A percentile compares a stretch with the other conserved stretches of the same genome.
These are phyloP conservation scores for Chaetops frenatus DNA, from an alignment of 2,113 vertebrate species.

Conservation along the genomic window DNA sequence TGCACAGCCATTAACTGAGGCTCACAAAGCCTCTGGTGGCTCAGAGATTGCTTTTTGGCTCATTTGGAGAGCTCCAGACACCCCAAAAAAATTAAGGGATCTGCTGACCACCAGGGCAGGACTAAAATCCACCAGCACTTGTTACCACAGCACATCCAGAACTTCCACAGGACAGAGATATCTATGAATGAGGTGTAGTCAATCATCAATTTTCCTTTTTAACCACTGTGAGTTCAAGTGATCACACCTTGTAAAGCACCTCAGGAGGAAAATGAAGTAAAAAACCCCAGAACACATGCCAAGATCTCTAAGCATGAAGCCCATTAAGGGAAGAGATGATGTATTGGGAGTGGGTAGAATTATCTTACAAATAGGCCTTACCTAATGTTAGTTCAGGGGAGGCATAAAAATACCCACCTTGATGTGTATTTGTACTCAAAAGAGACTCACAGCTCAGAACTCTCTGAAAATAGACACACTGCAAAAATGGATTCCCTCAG, in stretches of 20 bases:
- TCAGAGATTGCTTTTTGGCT: background rate
- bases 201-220: background rate
- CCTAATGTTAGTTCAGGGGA: background rate
- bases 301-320: background rate
- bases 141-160: fast-evolving
- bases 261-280: background rate
- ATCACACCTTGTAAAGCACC: background rate
- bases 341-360: background rate
- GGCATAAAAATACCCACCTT: background rate
- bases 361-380: background rate
- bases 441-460: background rate
- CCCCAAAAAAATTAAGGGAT: background rate
- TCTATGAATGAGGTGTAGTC: background rate
- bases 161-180: background rate
- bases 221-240: background rate
- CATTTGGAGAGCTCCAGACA: background rate
- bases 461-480: background rate
- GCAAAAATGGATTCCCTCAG: background rate
- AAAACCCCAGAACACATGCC: background rate
- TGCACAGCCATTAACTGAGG: background rate
- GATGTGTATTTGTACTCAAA: background rate
- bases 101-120: background rate
- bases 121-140: background rate
- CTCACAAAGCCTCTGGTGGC: background rate
- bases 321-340: background rate